Conservation (phyloP, 2,797 vertebrate genomes). For the Acrocephalus scirpaceus region DNA sequence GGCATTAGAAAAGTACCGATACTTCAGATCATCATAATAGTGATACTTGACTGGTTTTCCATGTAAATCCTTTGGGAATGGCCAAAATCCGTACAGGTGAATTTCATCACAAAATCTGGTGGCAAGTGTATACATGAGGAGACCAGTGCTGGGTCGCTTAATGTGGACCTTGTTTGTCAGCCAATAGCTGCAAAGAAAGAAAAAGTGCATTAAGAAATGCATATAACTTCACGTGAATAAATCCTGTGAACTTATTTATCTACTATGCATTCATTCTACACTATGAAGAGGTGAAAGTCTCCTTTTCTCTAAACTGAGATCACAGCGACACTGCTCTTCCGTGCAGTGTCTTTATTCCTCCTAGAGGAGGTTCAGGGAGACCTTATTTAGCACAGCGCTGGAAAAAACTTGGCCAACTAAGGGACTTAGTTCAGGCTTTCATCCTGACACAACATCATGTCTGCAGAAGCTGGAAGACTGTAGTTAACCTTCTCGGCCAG, state of each 20-base stretch:
- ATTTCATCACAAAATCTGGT: slow-evolving; percentile 91
- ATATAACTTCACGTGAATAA: background rate
- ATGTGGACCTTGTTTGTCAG: slow-evolving; percentile 89
- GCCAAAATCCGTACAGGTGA: slow-evolving; percentile 90
- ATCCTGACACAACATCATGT: background rate
- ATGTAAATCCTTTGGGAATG: slow-evolving; percentile 85
- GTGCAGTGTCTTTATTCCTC: background rate
- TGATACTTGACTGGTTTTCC: slow-evolving; percentile 88
- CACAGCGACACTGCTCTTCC: background rate
- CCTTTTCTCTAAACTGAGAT: background rate
- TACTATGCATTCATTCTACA: background rate
- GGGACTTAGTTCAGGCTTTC: background rate
- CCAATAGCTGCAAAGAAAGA: slow-evolving; percentile 83
- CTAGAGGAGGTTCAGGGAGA: background rate
- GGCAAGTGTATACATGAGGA: slow-evolving; percentile 89
- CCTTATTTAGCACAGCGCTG: background rate
- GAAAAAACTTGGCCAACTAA: background rate
- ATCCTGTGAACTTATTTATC: background rate
- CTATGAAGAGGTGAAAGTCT: background rate
- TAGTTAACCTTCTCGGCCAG: background rate
- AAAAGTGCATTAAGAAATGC: slow-evolving; percentile 3
- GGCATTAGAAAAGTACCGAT: slow-evolving; percentile 86
- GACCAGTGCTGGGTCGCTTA: slow-evolving; percentile 88
- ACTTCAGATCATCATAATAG: slow-evolving; percentile 88
- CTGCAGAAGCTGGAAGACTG: background rate